Percentiles rank a stretch among this genome's conserved stretches.
These are phyloP conservation scores for Drosophila novamexicana DNA, from an alignment of 1,140 invertebrate genomes.

Conservation along the genomic window DNA sequence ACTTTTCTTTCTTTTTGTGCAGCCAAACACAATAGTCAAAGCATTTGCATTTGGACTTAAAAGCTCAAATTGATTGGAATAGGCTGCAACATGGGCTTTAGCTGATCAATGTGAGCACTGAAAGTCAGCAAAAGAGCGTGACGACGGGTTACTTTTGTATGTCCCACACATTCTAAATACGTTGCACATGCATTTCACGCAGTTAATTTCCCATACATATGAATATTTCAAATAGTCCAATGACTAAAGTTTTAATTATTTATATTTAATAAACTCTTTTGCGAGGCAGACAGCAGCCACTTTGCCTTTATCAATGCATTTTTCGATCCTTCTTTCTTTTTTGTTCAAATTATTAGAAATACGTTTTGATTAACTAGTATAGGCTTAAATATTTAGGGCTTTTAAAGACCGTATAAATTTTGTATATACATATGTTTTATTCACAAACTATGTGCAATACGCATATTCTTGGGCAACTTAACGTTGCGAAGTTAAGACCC, in stretches of 20 bases:
- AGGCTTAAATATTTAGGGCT: no score
- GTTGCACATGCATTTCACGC: no score
- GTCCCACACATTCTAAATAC: not conserved
- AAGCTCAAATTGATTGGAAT: conserved; percentile 1
- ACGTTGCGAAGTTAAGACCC: not conserved
- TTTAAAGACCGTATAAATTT: no score
- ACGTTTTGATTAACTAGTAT: not conserved
- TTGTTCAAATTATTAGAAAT: no score
- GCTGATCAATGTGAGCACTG: not conserved
- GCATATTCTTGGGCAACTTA: not conserved
- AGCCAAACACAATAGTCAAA: not conserved
- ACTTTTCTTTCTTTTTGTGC: not conserved
- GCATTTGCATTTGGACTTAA: conserved; percentile 3
- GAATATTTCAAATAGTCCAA: no score
- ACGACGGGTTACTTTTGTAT: not conserved
- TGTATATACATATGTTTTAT: no score
- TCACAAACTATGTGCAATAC: not conserved
- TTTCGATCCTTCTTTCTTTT: no score
- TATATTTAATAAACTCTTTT: no score
- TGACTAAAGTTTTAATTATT: no score
- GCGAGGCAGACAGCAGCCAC: no score
- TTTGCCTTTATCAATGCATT: no score
- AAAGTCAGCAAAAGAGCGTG: conserved; percentile 5
- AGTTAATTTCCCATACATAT: no score
- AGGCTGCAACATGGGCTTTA: not conserved